phyloP scores from a whole-genome alignment of 2,797 vertebrate species.

The Periophthalmus magnuspinnatus region DNA sequence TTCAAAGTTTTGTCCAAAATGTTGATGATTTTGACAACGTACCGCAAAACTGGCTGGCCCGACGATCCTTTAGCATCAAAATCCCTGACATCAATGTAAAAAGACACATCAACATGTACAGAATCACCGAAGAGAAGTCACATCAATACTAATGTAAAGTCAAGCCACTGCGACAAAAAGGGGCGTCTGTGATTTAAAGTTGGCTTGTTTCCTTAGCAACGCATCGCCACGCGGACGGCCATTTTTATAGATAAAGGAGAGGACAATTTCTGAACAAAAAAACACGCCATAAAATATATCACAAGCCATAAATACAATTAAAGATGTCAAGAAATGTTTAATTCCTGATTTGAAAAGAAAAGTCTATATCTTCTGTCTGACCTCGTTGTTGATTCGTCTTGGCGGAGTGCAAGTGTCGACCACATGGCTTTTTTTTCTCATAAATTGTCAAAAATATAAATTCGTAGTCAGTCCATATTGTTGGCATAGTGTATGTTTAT shows the following conservation, averaged over 20 bases:
- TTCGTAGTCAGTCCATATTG: slow-evolving; percentile 27
- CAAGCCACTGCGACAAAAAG: slow-evolving; percentile 70
- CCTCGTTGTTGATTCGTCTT: slow-evolving; percentile 68
- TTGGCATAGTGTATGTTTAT: slow-evolving; percentile 22
- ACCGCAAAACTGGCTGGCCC: slow-evolving; percentile 43
- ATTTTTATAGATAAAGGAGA: slow-evolving; percentile 67
- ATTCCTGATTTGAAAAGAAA: slow-evolving; percentile 56
- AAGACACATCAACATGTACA: slow-evolving; percentile 74
- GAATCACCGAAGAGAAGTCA: slow-evolving; percentile 72
- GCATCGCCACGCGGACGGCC: slow-evolving; percentile 49
- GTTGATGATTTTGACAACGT: slow-evolving; percentile 15
- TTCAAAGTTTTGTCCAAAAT: slow-evolving; percentile 46
- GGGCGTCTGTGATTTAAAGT: slow-evolving; percentile 64
- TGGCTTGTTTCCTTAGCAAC: slow-evolving; percentile 73
- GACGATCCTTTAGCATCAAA: slow-evolving; percentile 45
- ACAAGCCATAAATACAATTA: slow-evolving; percentile 73
- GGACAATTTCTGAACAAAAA: slow-evolving; percentile 65
- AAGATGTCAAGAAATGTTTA: slow-evolving; percentile 56
- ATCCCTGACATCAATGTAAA: slow-evolving; percentile 77
- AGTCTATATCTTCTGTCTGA: slow-evolving; percentile 50
- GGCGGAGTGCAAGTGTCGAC: slow-evolving; percentile 71
- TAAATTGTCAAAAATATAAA: slow-evolving; percentile 38
- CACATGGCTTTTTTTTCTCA: slow-evolving; percentile 68
- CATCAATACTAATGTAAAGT: slow-evolving; percentile 70
- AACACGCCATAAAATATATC: slow-evolving; percentile 56